These are phyloP conservation scores for Sciaenops ocellatus DNA, from an alignment of 2,797 vertebrate species.

Conservation along the genomic window DNA sequence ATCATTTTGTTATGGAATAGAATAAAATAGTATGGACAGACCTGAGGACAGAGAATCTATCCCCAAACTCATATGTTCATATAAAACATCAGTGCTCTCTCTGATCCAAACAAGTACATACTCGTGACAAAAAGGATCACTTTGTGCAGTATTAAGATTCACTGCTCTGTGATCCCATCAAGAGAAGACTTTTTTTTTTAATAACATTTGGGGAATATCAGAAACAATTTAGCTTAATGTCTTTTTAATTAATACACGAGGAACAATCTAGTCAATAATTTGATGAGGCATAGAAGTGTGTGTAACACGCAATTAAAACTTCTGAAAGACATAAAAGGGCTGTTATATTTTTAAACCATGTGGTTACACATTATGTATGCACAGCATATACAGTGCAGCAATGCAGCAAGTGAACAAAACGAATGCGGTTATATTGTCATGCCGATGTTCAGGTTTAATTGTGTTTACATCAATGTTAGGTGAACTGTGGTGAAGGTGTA, in stretches of 20 bases:
- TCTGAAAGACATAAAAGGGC: background rate
- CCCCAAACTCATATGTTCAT: background rate
- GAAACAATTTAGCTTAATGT: background rate
- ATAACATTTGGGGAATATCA: background rate
- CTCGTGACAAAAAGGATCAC: background rate
- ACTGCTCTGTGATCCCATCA: background rate
- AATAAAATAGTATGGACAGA: background rate
- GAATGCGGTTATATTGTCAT: background rate
- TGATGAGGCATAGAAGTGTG: background rate
- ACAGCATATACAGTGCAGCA: background rate
- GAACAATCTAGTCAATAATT: background rate
- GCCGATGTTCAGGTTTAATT: conserved; percentile 2
- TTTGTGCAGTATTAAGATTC: background rate
- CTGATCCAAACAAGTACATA: background rate
- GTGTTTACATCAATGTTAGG: conserved; percentile 19
- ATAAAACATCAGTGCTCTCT: background rate
- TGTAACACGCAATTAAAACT: background rate
- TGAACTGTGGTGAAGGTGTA: conserved; percentile 11
- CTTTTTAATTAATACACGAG: background rate
- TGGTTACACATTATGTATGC: background rate
- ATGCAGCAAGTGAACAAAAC: background rate
- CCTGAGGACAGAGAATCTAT: background rate
- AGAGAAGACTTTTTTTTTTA: background rate
- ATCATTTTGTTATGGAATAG: background rate
- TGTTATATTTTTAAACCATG: background rate